A percentile compares a stretch with the other conserved stretches of the same genome.
phyloP scores from a whole-genome alignment of 2,888 invertebrate species.

The Clostera curtula region DNA sequence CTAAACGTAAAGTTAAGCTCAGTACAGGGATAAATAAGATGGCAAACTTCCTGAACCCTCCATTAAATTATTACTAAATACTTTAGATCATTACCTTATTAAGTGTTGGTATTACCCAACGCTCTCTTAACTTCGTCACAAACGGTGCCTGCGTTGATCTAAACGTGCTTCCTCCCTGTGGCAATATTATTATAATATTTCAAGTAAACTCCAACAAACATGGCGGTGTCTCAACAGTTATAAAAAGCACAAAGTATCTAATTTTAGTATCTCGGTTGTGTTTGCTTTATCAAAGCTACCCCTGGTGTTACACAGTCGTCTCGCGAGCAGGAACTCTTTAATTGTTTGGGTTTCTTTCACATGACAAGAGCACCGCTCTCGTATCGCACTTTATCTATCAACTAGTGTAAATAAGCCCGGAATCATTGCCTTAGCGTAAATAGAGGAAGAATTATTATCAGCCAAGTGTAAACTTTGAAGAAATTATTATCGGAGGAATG shows the following conservation, averaged over 20 bases:
- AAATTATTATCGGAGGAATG: constrained; percentile 43
- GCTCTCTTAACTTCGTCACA: too few species aligned
- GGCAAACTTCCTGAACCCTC: too few species aligned
- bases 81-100: too few species aligned
- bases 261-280: constrained; percentile 27
- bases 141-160: too few species aligned
- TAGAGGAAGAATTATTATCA: constrained; percentile 61
- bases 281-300: constrained; percentile 45
- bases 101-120: too few species aligned
- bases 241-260: constrained; percentile 16
- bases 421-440: constrained; percentile 58
- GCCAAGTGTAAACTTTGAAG: constrained; percentile 45
- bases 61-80: too few species aligned
- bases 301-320: constrained; percentile 53
- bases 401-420: constrained; percentile 54
- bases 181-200: constrained; percentile 9
- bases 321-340: constrained; percentile 45
- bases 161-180: too few species aligned
- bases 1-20: too few species aligned
- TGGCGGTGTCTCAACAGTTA: constrained; percentile 16
- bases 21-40: too few species aligned
- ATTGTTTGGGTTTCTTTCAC: constrained; percentile 57
- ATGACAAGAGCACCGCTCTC: constrained; percentile 56
- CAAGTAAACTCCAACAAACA: constrained; percentile 10
- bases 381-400: constrained; percentile 64